phyloP scores from a whole-genome alignment of 2,888 invertebrate species.

The Caenorhabditis doughertyi region DNA sequence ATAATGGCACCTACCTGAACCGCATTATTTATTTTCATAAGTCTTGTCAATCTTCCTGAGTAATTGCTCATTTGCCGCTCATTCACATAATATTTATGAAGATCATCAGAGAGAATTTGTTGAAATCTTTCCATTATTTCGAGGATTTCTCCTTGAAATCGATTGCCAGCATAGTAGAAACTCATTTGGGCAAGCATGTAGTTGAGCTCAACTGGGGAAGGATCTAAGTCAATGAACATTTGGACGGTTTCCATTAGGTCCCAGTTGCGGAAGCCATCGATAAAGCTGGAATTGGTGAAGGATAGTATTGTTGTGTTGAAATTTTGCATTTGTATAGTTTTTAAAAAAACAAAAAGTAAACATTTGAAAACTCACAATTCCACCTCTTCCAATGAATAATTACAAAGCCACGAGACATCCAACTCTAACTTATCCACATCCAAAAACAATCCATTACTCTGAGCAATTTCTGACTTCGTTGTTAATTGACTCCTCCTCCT shows the following conservation, averaged over 20 bases:
- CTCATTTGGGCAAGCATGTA: constrained; percentile 59
- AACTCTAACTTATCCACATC: constrained; percentile 42
- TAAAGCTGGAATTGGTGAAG: constrained; percentile 41
- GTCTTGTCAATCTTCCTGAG: constrained; percentile 59
- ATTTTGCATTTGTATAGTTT: too few relatives aligned
- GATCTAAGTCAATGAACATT: constrained; percentile 25
- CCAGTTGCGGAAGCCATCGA: constrained; percentile 42
- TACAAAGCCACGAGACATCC: constrained; percentile 39
- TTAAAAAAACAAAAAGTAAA: too few relatives aligned
- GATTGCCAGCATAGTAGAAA: constrained; percentile 59
- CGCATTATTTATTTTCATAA: constrained; percentile 64
- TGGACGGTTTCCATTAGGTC: constrained; percentile 32
- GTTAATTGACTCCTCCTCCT: constrained; percentile 7
- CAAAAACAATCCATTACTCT: constrained; percentile 50
- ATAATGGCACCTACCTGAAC: constrained; percentile 46
- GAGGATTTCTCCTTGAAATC: constrained; percentile 35
- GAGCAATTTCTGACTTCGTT: constrained; percentile 27
- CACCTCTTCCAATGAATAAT: constrained; percentile 27
- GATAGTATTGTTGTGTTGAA: too few relatives aligned
- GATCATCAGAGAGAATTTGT: constrained; percentile 43
- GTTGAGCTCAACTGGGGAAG: constrained; percentile 49
- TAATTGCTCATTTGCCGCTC: constrained; percentile 52
- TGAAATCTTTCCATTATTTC: constrained; percentile 42
- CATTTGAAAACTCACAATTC: constrained; percentile 46
- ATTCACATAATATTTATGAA: constrained; percentile 57